Percentiles rank a stretch among this genome's conserved stretches.
Conservation (phyloP, 2,113 vertebrate genomes). For the Periophthalmus modestus region DNA sequence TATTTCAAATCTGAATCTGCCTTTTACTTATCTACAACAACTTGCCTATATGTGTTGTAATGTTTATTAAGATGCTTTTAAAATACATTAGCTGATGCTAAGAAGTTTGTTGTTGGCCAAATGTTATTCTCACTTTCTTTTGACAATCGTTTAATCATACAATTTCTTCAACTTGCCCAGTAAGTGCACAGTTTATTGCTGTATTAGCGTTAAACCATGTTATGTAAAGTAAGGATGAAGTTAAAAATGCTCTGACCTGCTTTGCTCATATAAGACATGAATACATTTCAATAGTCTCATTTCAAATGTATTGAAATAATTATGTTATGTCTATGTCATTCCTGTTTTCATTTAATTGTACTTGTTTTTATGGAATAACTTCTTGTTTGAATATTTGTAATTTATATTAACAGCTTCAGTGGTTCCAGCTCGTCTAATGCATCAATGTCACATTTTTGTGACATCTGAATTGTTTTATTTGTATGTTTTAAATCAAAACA, state of each 20-base stretch:
- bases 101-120: slow-evolving; percentile 15
- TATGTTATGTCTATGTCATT: too few relatives aligned
- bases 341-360: not conserved
- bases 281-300: slow-evolving; percentile 4
- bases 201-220: not conserved
- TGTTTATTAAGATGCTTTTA: not conserved
- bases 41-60: slow-evolving; percentile 23
- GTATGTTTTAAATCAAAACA: slow-evolving; percentile 23
- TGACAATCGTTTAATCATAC: slow-evolving; percentile 36
- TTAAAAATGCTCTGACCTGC: slow-evolving; percentile 5
- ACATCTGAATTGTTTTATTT: slow-evolving; percentile 13
- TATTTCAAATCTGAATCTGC: slow-evolving; percentile 27
- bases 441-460: slow-evolving; percentile 18
- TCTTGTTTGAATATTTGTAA: slow-evolving; percentile 22
- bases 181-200: not conserved
- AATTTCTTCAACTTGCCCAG: not conserved
- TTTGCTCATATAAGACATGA: not conserved
- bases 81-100: not conserved
- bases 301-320: not conserved
- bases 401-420: slow-evolving; percentile 27
- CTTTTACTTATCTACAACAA: slow-evolving; percentile 29
- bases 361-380: slow-evolving; percentile 3
- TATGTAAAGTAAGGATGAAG: not conserved
- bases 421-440: slow-evolving; percentile 18
- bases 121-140: slow-evolving; percentile 8